Evolutionary conservation across 2,113 vertebrate species (phyloP), one percentile per base, ranked within the genome.

Genomic region (Phrynosoma blainvillii): DNA sequence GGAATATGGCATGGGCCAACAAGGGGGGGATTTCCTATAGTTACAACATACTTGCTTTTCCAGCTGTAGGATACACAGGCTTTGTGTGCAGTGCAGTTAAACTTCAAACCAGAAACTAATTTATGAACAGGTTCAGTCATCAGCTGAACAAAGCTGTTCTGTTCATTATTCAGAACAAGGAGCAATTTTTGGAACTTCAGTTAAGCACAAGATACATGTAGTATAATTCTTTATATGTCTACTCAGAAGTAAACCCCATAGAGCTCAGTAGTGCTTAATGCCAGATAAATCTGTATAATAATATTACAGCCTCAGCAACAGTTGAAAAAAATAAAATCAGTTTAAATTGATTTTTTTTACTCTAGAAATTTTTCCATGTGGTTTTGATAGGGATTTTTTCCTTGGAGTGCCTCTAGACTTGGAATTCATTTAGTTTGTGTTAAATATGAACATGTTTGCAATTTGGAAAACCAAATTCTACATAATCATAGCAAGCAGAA

Each of bases 31-130:
- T 93, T 95, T 96, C 94, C 89, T 86, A 78, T 79, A 86, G 89
- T 95, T 92, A 84, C 93, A 92, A 78, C 92, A 93, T 90, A 81
- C 3, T 76, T 88, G 73, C 32, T 88, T 95, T 96, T 92, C 82
- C 78, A 96, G 47, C 90, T 12, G 25, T 92, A 42, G 25, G 36
- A 82, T 76, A 70, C 13, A 62, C 59, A 62, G 0, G 2, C 73
- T 32, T 87, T 84, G 79, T 90, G 88, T 91, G 40, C 93, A 92
- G 84, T 75, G 23, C 25, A 93, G 93, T 96, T 92, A 93, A 93
- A 93, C 90, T 95, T 89, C 89, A 94, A 88, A 89, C 83, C 84
- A 88, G 85, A 71, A 5, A 79, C 92, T 71, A 93, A 85, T 92
- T 87, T 92, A 92, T 90, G 86, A 70, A 82, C 92, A 70, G 62